These are phyloP conservation scores for Sitta europaea DNA, from an alignment of 2,113 vertebrate species.

Conservation along the genomic window DNA sequence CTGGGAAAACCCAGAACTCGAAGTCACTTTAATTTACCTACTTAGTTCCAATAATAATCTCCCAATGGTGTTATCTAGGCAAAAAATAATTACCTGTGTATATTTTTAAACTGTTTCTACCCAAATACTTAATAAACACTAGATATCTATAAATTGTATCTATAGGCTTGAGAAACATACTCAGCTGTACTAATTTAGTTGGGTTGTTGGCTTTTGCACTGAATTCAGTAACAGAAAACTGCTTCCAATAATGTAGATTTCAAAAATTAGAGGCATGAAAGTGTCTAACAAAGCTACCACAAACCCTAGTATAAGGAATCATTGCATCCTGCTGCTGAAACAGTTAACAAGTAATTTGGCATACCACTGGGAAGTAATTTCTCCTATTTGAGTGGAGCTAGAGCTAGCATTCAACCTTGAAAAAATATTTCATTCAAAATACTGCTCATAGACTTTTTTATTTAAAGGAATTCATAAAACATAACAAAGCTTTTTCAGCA, in stretches of 20 bases:
- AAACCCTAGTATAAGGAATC: conserved; percentile 18
- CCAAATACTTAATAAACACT: neutral
- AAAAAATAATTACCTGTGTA: neutral
- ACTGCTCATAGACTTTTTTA: neutral
- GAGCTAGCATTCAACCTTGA: conserved; percentile 22
- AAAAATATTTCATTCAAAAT: conserved; percentile 57
- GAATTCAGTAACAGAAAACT: neutral
- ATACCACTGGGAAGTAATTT: conserved; percentile 47
- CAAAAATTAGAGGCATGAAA: conserved; percentile 20
- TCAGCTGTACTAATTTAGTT: neutral
- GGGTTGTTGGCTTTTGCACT: conserved; percentile 2
- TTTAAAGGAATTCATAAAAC: conserved; percentile 45
- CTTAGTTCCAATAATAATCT: neutral
- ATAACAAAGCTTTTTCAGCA: conserved; percentile 37
- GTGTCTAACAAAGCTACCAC: neutral
- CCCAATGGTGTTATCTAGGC: neutral
- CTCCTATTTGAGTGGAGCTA: neutral
- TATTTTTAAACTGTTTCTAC: neutral
- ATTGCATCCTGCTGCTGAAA: neutral
- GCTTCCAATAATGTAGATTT: neutral
- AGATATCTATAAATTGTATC: neutral
- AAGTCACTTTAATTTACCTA: neutral
- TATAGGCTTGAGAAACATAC: neutral
- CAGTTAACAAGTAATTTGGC: conserved; percentile 55
- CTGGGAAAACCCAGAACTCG: neutral